Evolutionary conservation across 1,140 invertebrate species (phyloP).

Genomic region (Varroa destructor): DNA sequence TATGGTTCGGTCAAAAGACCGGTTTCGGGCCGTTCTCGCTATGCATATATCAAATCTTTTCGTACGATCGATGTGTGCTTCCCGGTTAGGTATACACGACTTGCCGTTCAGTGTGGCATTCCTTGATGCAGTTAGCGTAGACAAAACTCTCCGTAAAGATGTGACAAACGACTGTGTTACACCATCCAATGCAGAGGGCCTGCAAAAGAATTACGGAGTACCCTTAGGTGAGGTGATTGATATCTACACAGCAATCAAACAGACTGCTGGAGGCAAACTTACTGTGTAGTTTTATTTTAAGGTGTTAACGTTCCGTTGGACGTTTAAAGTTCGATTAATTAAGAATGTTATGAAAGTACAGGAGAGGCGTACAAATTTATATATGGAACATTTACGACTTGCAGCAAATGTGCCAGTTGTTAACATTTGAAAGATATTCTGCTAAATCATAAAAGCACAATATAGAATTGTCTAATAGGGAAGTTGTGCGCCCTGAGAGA

Average conservation of each 20-base stretch:
- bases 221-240: slow-evolving; percentile 55
- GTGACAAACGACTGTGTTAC: slow-evolving; percentile 67
- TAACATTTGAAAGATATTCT: too few species aligned
- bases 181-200: slow-evolving; percentile 82
- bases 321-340: too few species aligned
- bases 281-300: too few species aligned
- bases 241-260: slow-evolving; percentile 38
- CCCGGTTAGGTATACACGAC: slow-evolving; percentile 68
- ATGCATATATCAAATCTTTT: slow-evolving; percentile 88
- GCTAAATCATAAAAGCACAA: too few species aligned
- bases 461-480: too few species aligned
- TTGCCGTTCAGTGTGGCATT: slow-evolving; percentile 79
- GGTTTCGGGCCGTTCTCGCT: slow-evolving; percentile 74
- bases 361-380: too few species aligned
- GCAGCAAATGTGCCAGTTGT: too few species aligned
- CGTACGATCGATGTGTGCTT: slow-evolving; percentile 74
- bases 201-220: slow-evolving; percentile 70
- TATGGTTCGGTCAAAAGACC: slow-evolving; percentile 59
- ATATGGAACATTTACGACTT: too few species aligned
- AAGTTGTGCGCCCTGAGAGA: too few species aligned
- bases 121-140: slow-evolving; percentile 88
- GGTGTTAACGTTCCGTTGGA: too few species aligned
- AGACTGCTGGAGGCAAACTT: not conserved
- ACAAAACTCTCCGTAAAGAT: slow-evolving; percentile 87
- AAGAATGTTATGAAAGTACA: too few species aligned